phyloP scores from a whole-genome alignment of 2,888 invertebrate genomes.

The Lasioglossum oenotherae region DNA sequence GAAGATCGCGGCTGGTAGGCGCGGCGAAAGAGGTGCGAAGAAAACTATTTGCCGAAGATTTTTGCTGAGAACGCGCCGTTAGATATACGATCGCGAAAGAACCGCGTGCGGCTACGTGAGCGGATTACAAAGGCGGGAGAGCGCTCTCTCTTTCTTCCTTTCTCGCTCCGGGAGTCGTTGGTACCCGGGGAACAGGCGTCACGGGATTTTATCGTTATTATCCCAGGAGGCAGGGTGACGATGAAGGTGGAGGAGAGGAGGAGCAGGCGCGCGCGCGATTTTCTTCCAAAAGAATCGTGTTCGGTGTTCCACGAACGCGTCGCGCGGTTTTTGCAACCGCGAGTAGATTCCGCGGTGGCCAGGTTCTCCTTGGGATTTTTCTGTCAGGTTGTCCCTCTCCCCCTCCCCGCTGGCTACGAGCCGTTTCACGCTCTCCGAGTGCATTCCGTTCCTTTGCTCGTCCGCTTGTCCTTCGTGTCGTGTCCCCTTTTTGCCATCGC shows the following conservation, averaged over 20 bases:
- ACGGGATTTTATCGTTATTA: conserved; percentile 76
- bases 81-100: conserved; percentile 80
- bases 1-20: neutral
- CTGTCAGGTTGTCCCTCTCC: conserved; percentile 12
- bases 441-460: conserved; percentile 51
- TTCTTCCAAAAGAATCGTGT: conserved; percentile 62
- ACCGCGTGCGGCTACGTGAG: conserved; percentile 78
- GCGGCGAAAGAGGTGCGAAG: conserved; percentile 76
- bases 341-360: conserved; percentile 45
- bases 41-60: conserved; percentile 78
- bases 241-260: neutral
- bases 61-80: conserved; percentile 69
- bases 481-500: conserved; percentile 21
- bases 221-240: neutral
- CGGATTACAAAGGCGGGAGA: conserved; percentile 67
- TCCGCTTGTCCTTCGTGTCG: conserved; percentile 37
- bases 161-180: conserved; percentile 54
- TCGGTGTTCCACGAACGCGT: conserved; percentile 54
- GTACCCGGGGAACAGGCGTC: conserved; percentile 26
- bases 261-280: conserved; percentile 34
- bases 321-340: conserved; percentile 45
- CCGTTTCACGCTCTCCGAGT: conserved; percentile 49
- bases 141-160: conserved; percentile 7
- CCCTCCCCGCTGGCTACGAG: conserved; percentile 13
- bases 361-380: conserved; percentile 36